A percentile compares a stretch with the other conserved stretches of the same genome.
Evolutionary conservation across 2,888 invertebrate genomes (phyloP).

Genomic region (Trypoxylon attenuatum): DNA sequence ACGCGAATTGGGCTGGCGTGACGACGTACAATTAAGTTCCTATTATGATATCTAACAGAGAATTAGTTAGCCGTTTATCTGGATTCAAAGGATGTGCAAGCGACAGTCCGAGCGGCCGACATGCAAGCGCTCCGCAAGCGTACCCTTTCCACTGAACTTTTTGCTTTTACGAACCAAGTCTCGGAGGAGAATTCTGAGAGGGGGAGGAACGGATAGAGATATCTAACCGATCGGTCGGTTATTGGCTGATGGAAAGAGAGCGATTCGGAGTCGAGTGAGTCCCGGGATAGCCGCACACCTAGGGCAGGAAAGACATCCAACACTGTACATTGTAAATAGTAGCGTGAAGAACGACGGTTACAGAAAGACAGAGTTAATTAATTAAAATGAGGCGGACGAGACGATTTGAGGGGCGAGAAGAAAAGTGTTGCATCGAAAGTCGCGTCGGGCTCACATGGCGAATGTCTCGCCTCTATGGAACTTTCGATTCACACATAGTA

Average conservation of each 20-base stretch:
- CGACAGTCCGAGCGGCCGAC: conserved; percentile 36
- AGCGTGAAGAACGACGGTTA: conserved; percentile 65
- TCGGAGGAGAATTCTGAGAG: neutral
- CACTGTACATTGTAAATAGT: conserved; percentile 74
- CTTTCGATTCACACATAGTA: conserved; percentile 4
- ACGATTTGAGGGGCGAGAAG: conserved; percentile 2
- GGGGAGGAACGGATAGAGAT: neutral
- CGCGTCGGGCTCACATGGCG: conserved; percentile 43
- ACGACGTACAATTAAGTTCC: conserved; percentile 65
- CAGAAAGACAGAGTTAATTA: conserved; percentile 64
- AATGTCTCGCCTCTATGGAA: conserved; percentile 23
- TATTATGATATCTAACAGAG: conserved; percentile 63
- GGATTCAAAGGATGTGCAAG: conserved; percentile 40
- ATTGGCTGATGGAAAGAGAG: conserved; percentile 11
- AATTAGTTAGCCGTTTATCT: conserved; percentile 59
- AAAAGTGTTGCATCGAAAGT: conserved; percentile 59
- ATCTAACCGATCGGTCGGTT: too few species aligned
- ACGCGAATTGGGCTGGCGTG: conserved; percentile 37
- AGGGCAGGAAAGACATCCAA: conserved; percentile 66
- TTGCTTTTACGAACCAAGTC: neutral
- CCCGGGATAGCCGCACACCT: conserved; percentile 50
- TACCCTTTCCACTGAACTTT: neutral
- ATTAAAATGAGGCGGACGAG: conserved; percentile 41
- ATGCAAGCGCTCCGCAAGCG: neutral
- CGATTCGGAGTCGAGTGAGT: conserved; percentile 31